Evolutionary conservation across 2,113 vertebrate genomes (phyloP), one percentile per base, ranked within the genome.

Genomic region (Anolis carolinensis): DNA sequence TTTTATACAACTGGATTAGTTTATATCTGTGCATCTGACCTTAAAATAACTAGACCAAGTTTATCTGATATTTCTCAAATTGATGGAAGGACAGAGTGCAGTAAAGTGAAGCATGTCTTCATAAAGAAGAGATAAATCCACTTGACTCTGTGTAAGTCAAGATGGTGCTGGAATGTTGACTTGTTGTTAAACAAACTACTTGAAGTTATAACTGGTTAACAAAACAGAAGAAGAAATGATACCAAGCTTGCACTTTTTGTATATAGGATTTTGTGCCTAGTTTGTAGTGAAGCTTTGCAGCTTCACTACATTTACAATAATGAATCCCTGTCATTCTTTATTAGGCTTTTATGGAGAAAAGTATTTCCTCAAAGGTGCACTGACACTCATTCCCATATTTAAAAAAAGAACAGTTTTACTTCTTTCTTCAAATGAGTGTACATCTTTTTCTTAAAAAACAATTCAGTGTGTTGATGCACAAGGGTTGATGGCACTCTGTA

Each of bases 391-490:
- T 34, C 34, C 6, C 62, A 1, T 25, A 25, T 0, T 0, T 1
- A 14, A 3, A 52, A 68, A 16, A 76, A n/a, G 21, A 21, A 59
- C 30, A 34, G 44, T 0, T 27, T 20, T 63, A 52, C 30, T 52
- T 39, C 71, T 50, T 52, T 52, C 1, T 8, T 8, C 7, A 52
- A 52, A 52, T n/a, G n/a, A n/a, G n/a, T n/a, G n/a, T n/a, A n/a
- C n/a, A n/a, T n/a, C n/a, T n/a, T n/a, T n/a, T n/a, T n/a, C n/a
- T n/a, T 4, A 52, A 0, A 2, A 73, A 18, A 82, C 34, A 36
- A 81, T 88, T n/a, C 1, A 4, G 0, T 0, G 1, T 4, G 27
- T 77, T 27, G 34, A 81, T 21, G 18, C 48, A 65, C 44, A 16
- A 18, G 20, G 1, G 0, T 72, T 83, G 82, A 25, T n/a, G 25